These are phyloP conservation scores for Helogale parvula DNA, from an alignment of 2,113 vertebrate genomes.

Conservation along the genomic window DNA sequence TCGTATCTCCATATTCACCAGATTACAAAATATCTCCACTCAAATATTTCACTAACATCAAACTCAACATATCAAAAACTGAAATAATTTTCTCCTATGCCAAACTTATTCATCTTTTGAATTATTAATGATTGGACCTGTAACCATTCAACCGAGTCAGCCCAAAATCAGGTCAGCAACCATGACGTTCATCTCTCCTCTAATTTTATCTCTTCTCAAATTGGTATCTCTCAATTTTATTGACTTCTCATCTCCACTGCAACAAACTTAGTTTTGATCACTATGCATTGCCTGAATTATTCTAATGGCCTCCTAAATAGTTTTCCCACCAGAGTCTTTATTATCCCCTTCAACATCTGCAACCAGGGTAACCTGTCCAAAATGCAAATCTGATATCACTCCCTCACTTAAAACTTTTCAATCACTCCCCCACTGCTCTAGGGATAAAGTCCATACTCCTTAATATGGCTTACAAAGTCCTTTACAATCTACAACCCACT, in stretches of 20 bases:
- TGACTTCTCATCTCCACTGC: background rate
- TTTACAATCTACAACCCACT: background rate
- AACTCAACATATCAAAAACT: slow-evolving; percentile 1
- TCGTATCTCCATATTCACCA: slow-evolving; percentile 25
- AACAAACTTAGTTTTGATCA: background rate
- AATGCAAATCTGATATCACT: background rate
- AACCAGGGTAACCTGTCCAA: background rate
- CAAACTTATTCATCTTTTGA: background rate
- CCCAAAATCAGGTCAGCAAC: background rate
- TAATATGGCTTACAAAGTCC: background rate
- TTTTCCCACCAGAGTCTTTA: background rate
- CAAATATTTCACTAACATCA: background rate
- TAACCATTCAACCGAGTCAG: background rate
- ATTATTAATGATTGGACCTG: background rate
- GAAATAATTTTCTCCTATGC: background rate
- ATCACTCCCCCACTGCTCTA: background rate
- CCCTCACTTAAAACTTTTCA: background rate
- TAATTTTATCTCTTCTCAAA: background rate
- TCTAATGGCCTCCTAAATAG: background rate
- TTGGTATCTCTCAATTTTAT: background rate
- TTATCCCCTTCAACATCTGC: background rate
- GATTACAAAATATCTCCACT: background rate
- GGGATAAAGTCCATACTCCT: background rate
- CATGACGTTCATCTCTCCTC: background rate
- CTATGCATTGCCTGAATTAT: background rate